Percentiles rank a stretch among this genome's conserved stretches.
Conservation (phyloP, 2,888 invertebrate genomes). For the Masnerella sp. region DNA sequence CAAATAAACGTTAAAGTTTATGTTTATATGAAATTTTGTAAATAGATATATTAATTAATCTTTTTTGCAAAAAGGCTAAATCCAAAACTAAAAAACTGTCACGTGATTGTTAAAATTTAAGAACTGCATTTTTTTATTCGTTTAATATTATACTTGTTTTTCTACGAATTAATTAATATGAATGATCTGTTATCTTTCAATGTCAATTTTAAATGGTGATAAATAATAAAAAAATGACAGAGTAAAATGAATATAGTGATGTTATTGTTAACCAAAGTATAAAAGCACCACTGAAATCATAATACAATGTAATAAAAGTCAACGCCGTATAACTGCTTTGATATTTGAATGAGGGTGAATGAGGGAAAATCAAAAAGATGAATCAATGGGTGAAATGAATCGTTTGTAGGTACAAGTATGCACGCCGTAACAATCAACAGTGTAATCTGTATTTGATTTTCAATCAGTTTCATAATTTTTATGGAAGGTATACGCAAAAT, state of each 20-base stretch:
- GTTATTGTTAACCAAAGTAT: slow-evolving; percentile 18
- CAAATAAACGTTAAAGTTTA: no score
- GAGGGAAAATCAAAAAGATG: slow-evolving; percentile 54
- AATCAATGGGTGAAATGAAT: slow-evolving; percentile 36
- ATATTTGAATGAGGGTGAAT: slow-evolving; percentile 54
- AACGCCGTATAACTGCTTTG: slow-evolving; percentile 55
- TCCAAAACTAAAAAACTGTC: no score
- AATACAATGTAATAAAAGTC: slow-evolving; percentile 61
- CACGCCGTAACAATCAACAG: slow-evolving; percentile 26
- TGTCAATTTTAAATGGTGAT: no score
- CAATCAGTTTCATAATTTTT: slow-evolving; percentile 9
- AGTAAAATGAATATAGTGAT: background rate
- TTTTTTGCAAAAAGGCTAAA: no score
- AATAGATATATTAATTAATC: no score
- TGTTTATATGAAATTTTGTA: no score
- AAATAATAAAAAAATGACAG: no score
- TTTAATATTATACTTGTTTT: no score
- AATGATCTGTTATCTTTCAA: no score
- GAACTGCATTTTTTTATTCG: no score
- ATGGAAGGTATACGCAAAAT: background rate
- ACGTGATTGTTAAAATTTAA: no score
- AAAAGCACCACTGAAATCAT: slow-evolving; percentile 46
- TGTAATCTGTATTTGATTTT: slow-evolving; percentile 13
- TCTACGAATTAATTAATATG: no score
- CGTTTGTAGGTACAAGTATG: slow-evolving; percentile 39